Conservation (phyloP, 2,888 invertebrate genomes). For the Lochmaea capreae region DNA sequence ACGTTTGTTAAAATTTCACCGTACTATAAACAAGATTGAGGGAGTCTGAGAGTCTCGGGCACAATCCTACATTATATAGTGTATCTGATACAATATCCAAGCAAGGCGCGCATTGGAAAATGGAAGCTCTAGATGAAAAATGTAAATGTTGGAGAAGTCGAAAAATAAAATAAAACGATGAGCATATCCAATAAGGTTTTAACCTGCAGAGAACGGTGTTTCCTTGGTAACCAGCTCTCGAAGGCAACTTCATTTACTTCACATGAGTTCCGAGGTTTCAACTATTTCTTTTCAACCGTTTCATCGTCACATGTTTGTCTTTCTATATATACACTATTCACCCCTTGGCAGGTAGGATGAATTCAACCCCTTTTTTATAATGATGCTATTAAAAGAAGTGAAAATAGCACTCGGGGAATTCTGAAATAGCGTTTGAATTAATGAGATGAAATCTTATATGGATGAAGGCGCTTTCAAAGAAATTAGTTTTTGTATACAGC, state of each 20-base stretch:
- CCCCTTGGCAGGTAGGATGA: constrained; percentile 35
- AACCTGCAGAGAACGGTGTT: constrained; percentile 64
- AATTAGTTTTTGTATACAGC: constrained; percentile 19
- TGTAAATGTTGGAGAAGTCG: constrained; percentile 62
- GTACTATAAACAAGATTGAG: background rate
- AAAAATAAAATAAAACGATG: constrained; percentile 65
- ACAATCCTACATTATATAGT: constrained; percentile 31
- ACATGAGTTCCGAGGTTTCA: constrained; percentile 54
- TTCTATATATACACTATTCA: constrained; percentile 19
- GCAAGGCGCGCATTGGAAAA: constrained; percentile 60
- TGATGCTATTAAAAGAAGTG: constrained; percentile 40
- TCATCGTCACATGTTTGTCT: constrained; percentile 35
- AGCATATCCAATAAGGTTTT: constrained; percentile 66
- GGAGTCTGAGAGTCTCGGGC: background rate
- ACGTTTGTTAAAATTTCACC: background rate
- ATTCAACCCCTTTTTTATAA: constrained; percentile 41
- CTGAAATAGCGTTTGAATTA: constrained; percentile 37
- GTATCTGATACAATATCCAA: constrained; percentile 57
- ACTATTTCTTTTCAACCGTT: constrained; percentile 25
- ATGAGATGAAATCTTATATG: constrained; percentile 38
- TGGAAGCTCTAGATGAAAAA: constrained; percentile 63
- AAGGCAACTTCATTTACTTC: constrained; percentile 60
- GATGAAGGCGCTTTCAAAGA: constrained; percentile 23
- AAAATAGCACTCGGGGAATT: constrained; percentile 38
- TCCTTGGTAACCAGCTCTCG: constrained; percentile 61